Conservation (phyloP, 2,888 invertebrate species). For the Seira ritae region DNA sequence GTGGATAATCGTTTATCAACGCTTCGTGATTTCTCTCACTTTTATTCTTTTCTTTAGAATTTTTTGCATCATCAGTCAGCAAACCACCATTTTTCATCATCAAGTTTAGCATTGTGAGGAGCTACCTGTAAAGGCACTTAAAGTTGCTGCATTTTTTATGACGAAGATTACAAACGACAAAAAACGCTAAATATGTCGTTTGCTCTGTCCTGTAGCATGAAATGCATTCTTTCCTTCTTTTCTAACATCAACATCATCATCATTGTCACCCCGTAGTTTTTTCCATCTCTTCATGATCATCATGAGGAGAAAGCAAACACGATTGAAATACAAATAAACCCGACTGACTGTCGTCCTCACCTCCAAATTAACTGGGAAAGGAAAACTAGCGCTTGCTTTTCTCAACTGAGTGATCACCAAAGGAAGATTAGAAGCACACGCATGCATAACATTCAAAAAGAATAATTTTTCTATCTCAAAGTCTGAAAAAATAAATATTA, state of each 20-base stretch:
- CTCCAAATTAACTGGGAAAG: conserved; percentile 50
- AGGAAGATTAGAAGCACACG: conserved; percentile 48
- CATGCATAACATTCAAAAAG: conserved; percentile 32
- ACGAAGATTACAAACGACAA: not conserved
- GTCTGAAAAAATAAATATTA: conserved; percentile 39
- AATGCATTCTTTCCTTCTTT: not conserved
- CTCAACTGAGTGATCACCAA: conserved; percentile 55
- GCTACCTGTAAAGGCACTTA: conserved; percentile 10
- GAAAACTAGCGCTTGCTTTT: conserved; percentile 51
- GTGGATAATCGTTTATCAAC: conserved; percentile 73
- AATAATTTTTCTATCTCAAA: conserved; percentile 17
- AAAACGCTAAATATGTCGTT: not conserved
- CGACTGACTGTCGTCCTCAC: conserved; percentile 41
- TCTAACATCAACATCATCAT: not conserved
- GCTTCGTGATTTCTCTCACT: conserved; percentile 60
- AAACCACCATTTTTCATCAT: not conserved
- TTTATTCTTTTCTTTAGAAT: conserved; percentile 4
- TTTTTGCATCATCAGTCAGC: not conserved
- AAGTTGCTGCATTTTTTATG: conserved; percentile 3
- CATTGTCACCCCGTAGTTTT: too few relatives aligned
- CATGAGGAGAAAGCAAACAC: conserved; percentile 7
- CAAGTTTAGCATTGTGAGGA: not conserved
- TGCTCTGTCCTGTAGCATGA: not conserved
- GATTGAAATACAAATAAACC: not conserved
- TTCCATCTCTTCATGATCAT: too few relatives aligned